Evolutionary conservation across 2,113 vertebrate species (phyloP).

Genomic region (Rhadina sibilatrix): DNA sequence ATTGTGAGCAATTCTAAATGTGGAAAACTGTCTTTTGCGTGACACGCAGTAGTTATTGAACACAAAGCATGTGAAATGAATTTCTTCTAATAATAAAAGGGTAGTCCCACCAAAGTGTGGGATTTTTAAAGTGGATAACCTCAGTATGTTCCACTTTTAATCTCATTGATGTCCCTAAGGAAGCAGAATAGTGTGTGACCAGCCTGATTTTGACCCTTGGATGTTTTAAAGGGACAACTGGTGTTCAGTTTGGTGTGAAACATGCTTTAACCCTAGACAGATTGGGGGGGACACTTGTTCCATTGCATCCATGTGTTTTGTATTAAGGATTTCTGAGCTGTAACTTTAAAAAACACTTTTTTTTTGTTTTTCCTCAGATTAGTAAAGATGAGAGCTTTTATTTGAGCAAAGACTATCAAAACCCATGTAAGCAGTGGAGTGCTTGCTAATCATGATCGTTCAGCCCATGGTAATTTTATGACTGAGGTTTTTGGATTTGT

Average conservation of each 20-base stretch:
- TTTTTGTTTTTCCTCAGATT: neutral
- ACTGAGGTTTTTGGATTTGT: conserved; percentile 33
- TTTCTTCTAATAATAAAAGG: conserved; percentile 61
- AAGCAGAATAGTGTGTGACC: conserved; percentile 17
- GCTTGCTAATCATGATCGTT: conserved; percentile 13
- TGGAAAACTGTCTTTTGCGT: conserved; percentile 70
- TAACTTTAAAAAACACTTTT: neutral
- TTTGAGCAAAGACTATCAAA: conserved; percentile 27
- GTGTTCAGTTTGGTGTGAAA: conserved; percentile 45
- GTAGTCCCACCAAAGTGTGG: conserved; percentile 69
- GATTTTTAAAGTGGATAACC: conserved; percentile 62
- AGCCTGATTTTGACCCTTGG: conserved; percentile 43
- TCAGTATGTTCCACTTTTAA: conserved; percentile 28
- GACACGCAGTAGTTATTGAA: conserved; percentile 45
- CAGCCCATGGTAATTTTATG: conserved; percentile 30
- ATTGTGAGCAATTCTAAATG: conserved; percentile 70
- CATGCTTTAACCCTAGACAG: conserved; percentile 9
- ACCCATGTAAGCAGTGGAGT: neutral
- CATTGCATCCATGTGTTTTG: conserved; percentile 1
- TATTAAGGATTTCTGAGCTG: conserved; percentile 32
- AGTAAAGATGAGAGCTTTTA: conserved; percentile 6
- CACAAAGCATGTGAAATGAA: conserved; percentile 66
- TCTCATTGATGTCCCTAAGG: neutral
- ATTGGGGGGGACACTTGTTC: neutral
- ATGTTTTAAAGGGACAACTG: conserved; percentile 26